Evolutionary conservation across 2,113 vertebrate genomes (phyloP), one percentile per base, ranked within the genome.

Genomic region (Nothocercus julius): DNA sequence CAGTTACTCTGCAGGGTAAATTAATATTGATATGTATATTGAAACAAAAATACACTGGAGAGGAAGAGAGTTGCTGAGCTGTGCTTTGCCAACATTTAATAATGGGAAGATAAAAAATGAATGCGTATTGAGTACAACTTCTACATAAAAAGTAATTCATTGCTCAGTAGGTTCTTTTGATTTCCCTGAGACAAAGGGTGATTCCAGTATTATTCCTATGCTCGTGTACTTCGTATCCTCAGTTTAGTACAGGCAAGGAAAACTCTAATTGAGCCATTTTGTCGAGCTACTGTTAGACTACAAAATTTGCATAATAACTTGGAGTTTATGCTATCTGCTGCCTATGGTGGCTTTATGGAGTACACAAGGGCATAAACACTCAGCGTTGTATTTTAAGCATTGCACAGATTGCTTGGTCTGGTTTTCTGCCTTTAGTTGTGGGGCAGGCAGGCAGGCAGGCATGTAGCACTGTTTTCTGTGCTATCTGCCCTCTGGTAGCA

Each of bases 11-110:
- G 38, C 58, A 69, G 77, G 73, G 85, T 16, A 96, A 90, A 97
- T 95, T 79, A 94, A 91, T 93, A 92, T 93, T 94, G 83, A 86
- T 95, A 63, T 11, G 34, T 86, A 53, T 91, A 85, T 87, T 86
- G 76, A 83, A 95, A 90, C 19, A 97, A 56, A 85, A 95, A 53
- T 90, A 72, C 51, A 86, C 87, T 62, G 61, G 53, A 86, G 82
- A 86, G 78, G 58, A 82, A 45, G 42, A 90, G 53, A 75, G 38
- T 13, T 30, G 83, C 73, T 88, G 56, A 25, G 34, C 12, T 64
- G 34, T 70, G 85, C 73, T 75, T 83, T 86, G 66, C 38, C 51
- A 86, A 68, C 28, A 78, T 6, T 90, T 96, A 75, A 63, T 88
- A 78, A 82, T 66, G 30, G 56, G 20, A 90, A 88, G 69, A 87